Conservation (phyloP, 2,113 vertebrate genomes). For the Pagrus major region DNA sequence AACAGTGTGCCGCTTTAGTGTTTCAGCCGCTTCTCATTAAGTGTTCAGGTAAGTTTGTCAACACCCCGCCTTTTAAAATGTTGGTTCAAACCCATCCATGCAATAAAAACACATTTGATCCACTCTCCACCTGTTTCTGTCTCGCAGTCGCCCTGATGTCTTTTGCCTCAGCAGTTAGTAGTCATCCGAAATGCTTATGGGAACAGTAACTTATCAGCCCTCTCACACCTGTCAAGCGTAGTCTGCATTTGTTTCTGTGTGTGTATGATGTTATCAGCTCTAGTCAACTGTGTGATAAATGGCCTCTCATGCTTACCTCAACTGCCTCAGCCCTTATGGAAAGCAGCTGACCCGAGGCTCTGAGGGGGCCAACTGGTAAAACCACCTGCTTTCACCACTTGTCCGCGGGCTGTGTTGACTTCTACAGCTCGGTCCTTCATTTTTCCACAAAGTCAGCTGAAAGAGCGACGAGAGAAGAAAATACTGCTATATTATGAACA, state of each 20-base stretch:
- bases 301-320: slow-evolving; percentile 74
- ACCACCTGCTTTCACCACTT: slow-evolving; percentile 32
- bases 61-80: background rate
- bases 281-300: slow-evolving; percentile 64
- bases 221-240: slow-evolving; percentile 68
- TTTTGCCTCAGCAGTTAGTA: slow-evolving; percentile 14
- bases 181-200: slow-evolving; percentile 43
- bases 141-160: slow-evolving; percentile 7
- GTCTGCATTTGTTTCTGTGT: slow-evolving; percentile 28
- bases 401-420: slow-evolving; percentile 21
- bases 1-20: background rate
- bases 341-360: slow-evolving; percentile 68
- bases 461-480: no score
- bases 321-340: slow-evolving; percentile 71
- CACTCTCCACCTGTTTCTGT: background rate
- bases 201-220: slow-evolving; percentile 52
- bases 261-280: slow-evolving; percentile 75
- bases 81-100: background rate
- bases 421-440: slow-evolving; percentile 27
- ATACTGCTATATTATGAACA: no score
- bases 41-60: background rate
- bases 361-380: slow-evolving; percentile 55
- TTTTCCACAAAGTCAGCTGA: slow-evolving; percentile 36
- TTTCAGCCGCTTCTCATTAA: background rate
- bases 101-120: slow-evolving; percentile 3